Evolutionary conservation across 2,797 vertebrate genomes (phyloP).

Genomic region (Halcyon badia): DNA sequence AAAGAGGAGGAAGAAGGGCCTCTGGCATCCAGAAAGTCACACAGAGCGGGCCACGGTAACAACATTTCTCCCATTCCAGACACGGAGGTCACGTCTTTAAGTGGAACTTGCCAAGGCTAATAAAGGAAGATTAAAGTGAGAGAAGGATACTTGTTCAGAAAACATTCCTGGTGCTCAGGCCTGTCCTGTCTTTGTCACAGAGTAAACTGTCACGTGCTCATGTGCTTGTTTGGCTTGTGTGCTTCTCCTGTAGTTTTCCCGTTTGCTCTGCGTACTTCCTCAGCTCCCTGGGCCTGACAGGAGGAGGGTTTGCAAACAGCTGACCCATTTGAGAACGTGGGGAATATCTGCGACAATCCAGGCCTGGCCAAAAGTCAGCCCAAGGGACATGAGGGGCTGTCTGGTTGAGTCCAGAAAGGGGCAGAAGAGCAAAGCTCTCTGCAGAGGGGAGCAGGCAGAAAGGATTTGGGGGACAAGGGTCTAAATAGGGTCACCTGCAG

Average conservation of each 20-base stretch:
- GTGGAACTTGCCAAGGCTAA: background rate
- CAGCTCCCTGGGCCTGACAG: background rate
- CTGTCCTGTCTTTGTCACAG: background rate
- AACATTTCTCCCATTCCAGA: background rate
- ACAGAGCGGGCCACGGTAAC: background rate
- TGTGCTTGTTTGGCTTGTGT: background rate
- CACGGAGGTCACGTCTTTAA: accelerated
- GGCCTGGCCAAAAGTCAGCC: background rate
- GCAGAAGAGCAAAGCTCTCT: background rate
- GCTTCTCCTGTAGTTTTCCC: background rate
- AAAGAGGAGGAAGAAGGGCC: background rate
- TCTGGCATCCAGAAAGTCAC: background rate
- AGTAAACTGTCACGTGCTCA: background rate
- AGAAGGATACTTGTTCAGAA: background rate
- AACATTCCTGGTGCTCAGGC: background rate
- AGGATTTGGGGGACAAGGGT: background rate
- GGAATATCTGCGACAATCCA: background rate
- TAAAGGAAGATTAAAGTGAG: background rate
- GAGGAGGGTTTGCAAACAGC: background rate
- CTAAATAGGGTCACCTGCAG: background rate
- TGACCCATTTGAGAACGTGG: background rate
- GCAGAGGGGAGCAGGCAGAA: background rate
- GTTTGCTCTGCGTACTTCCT: background rate
- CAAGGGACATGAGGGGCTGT: accelerated
- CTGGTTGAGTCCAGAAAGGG: background rate